phyloP scores from a whole-genome alignment of 2,888 invertebrate genomes.

The Drosophila macrospina region DNA sequence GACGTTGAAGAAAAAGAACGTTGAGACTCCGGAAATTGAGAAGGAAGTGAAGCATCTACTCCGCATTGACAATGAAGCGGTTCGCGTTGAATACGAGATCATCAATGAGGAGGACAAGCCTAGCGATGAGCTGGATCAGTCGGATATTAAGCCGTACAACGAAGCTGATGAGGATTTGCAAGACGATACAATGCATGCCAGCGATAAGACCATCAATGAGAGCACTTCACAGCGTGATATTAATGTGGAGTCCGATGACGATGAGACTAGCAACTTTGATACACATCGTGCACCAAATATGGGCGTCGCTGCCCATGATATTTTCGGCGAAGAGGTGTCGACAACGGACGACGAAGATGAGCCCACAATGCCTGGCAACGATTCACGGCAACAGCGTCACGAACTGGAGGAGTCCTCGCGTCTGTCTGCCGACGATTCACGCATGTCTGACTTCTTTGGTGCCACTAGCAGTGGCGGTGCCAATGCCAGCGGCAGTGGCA shows the following conservation, averaged over 20 bases:
- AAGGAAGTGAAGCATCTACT: slow-evolving; percentile 98
- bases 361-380: slow-evolving; percentile 86
- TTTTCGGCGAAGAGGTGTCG: slow-evolving; percentile 96
- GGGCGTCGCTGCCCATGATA: slow-evolving; percentile 90
- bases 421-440: slow-evolving; percentile 90
- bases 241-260: slow-evolving; percentile 84
- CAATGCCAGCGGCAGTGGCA: slow-evolving; percentile 58
- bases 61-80: slow-evolving; percentile 96
- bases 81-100: slow-evolving; percentile 94
- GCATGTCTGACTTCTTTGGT: slow-evolving; percentile 90
- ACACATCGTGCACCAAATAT: slow-evolving; percentile 71
- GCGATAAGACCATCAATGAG: slow-evolving; percentile 71
- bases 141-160: slow-evolving; percentile 76
- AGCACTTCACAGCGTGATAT: slow-evolving; percentile 79
- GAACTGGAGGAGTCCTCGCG: slow-evolving; percentile 93
- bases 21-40: slow-evolving; percentile 98
- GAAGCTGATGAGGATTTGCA: slow-evolving; percentile 80
- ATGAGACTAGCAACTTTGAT: slow-evolving; percentile 70
- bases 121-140: slow-evolving; percentile 65
- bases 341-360: slow-evolving; percentile 94
- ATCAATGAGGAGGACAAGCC: slow-evolving; percentile 93
- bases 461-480: slow-evolving; percentile 86
- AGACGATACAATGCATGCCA: slow-evolving; percentile 78
- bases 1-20: slow-evolving; percentile 97
- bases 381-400: slow-evolving; percentile 85